A percentile compares a stretch with the other conserved stretches of the same genome.
Evolutionary conservation across 2,888 invertebrate species (phyloP).

Genomic region (Molanna angustata): DNA sequence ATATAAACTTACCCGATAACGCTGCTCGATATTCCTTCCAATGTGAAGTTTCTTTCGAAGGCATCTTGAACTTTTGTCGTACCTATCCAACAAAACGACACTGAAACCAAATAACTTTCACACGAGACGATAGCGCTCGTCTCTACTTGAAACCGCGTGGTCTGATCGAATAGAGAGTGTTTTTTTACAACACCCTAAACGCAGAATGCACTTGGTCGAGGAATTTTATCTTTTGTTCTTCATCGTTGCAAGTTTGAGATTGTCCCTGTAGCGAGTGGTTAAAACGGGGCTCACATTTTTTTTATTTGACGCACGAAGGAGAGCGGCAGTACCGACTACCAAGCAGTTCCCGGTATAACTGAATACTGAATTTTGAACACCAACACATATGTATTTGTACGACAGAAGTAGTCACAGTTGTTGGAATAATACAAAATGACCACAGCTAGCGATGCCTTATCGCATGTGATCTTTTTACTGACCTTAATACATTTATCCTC

Average conservation of each 20-base stretch:
- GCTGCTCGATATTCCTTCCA: conserved; percentile 59
- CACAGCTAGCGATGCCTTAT: no score
- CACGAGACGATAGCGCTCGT: background rate
- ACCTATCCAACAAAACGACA: no score
- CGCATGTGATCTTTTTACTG: no score
- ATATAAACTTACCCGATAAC: conserved; percentile 48
- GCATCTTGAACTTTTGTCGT: conserved; percentile 15
- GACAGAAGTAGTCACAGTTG: no score
- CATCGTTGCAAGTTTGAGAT: conserved; percentile 4
- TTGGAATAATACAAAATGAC: no score
- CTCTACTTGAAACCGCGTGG: background rate
- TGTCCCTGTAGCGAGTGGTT: background rate
- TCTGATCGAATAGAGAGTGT: background rate
- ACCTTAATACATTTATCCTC: no score
- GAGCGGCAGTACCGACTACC: background rate
- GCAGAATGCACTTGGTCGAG: conserved; percentile 7
- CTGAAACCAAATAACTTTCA: no score
- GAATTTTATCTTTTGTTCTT: conserved; percentile 20
- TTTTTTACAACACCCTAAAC: conserved; percentile 3
- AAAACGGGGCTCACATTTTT: conserved; percentile 5
- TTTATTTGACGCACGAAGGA: no score
- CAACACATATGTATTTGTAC: no score
- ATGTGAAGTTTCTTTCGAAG: conserved; percentile 37
- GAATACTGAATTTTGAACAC: no score
- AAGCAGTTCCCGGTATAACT: background rate